A percentile compares a stretch with the other conserved stretches of the same genome.
Conservation (phyloP, 2,113 vertebrate genomes). For the Nibea coibor region DNA sequence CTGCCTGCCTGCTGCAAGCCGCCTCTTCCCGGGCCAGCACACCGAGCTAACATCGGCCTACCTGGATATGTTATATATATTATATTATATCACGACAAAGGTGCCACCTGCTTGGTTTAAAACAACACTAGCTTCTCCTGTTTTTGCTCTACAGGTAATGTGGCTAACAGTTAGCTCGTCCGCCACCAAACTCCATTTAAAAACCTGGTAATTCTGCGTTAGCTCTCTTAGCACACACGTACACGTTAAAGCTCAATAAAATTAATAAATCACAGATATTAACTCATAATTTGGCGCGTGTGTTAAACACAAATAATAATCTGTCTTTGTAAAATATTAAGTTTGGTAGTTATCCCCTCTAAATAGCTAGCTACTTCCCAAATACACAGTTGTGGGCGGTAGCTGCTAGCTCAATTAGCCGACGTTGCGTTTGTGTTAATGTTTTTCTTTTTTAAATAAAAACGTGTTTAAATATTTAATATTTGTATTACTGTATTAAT, state of each 20-base stretch:
- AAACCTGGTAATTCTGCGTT: constrained; percentile 30
- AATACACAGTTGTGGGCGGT: constrained; percentile 50
- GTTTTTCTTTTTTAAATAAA: too few species aligned
- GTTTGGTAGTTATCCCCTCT: constrained; percentile 9
- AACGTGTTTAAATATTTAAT: neutral
- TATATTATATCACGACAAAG: neutral
- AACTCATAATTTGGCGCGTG: neutral
- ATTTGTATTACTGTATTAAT: too few species aligned
- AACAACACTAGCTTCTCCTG: neutral
- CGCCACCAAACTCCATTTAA: constrained; percentile 49
- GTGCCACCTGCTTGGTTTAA: neutral
- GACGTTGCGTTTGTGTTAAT: neutral
- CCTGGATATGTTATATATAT: neutral
- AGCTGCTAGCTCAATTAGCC: constrained; percentile 60
- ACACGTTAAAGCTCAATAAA: neutral
- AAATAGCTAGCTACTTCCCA: neutral
- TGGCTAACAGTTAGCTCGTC: constrained; percentile 60
- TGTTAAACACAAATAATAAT: too few species aligned
- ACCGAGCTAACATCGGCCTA: constrained; percentile 13
- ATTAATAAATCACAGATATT: rapidly evolving
- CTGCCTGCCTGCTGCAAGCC: constrained; percentile 12
- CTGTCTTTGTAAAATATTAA: neutral
- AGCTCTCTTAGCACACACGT: too few species aligned
- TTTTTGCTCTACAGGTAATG: constrained; percentile 60
- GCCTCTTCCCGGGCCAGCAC: neutral